Conservation (phyloP, 2,888 invertebrate genomes). For the Neoitamus cyanurus region DNA sequence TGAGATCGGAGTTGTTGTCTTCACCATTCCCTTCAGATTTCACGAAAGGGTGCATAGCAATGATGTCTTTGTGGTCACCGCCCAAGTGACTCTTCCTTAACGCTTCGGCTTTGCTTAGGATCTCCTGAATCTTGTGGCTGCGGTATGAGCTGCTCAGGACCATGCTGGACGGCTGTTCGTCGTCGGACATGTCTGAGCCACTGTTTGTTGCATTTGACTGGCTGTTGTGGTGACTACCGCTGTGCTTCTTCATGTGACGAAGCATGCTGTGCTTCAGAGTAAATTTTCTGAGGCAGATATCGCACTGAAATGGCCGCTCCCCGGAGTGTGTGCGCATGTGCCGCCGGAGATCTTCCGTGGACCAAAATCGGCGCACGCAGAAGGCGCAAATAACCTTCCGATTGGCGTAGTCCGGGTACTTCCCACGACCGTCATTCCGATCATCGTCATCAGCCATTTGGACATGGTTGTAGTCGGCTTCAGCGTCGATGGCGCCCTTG, state of each 20-base stretch:
- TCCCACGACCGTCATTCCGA: conserved; percentile 79
- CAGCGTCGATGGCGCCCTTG: conserved; percentile 80
- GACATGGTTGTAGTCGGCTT: conserved; percentile 62
- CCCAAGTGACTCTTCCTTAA: conserved; percentile 59
- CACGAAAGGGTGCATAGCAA: conserved; percentile 53
- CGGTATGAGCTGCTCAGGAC: conserved; percentile 54
- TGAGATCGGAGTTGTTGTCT: conserved; percentile 75
- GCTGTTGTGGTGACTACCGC: conserved; percentile 70
- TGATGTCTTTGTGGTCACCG: conserved; percentile 62
- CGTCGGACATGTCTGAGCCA: conserved; percentile 65
- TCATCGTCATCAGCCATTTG: conserved; percentile 69
- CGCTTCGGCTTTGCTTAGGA: conserved; percentile 60
- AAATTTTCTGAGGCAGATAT: conserved; percentile 87
- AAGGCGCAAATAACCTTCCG: conserved; percentile 92
- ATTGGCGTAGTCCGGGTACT: conserved; percentile 88
- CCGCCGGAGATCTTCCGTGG: conserved; percentile 89
- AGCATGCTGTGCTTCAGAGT: conserved; percentile 96
- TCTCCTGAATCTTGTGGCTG: conserved; percentile 62
- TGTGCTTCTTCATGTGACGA: conserved; percentile 90
- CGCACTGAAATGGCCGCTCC: conserved; percentile 91
- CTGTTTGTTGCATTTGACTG: conserved; percentile 57
- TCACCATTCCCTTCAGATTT: conserved; percentile 44
- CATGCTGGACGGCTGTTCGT: conserved; percentile 59
- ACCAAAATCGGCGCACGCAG: conserved; percentile 94
- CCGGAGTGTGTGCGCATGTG: conserved; percentile 96